phyloP scores from a whole-genome alignment of 2,797 vertebrate species.

The Salarias fasciatus region DNA sequence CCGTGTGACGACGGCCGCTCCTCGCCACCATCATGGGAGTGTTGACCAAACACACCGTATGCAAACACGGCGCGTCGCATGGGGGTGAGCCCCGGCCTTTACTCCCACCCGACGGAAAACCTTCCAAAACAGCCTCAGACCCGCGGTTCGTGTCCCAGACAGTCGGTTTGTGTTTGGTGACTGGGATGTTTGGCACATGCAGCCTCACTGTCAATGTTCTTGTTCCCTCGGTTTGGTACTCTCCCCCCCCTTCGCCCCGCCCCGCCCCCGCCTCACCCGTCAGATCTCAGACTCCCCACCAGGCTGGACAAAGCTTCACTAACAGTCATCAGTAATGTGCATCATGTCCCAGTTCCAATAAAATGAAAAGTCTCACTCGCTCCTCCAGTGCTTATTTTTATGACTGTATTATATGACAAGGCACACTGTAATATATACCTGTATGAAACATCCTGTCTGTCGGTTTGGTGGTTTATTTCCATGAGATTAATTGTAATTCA shows the following conservation, averaged over 20 bases:
- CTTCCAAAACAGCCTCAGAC: constrained; percentile 13
- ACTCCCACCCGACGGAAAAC: constrained; percentile 58
- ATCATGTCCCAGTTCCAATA: constrained; percentile 87
- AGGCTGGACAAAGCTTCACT: constrained; percentile 60
- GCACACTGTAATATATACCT: constrained; percentile 97
- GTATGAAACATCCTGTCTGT: constrained; percentile 92
- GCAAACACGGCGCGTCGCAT: too few relatives aligned
- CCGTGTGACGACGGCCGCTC: constrained; percentile 68
- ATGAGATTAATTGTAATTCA: constrained; percentile 93
- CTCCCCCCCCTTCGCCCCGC: constrained; percentile 51
- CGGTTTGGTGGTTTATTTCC: constrained; percentile 87
- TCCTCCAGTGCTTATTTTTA: constrained; percentile 88
- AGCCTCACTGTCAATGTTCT: constrained; percentile 59
- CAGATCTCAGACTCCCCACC: constrained; percentile 37
- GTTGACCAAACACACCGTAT: constrained; percentile 15
- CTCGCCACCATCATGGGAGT: constrained; percentile 25
- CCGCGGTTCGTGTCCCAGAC: constrained; percentile 41
- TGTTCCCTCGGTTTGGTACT: constrained; percentile 62
- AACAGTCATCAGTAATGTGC: constrained; percentile 82
- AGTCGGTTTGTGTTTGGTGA: constrained; percentile 48
- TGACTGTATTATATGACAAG: constrained; percentile 93
- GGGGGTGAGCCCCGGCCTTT: constrained; percentile 75
- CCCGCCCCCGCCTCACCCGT: constrained; percentile 41
- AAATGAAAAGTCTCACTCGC: constrained; percentile 84
- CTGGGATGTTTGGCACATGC: constrained; percentile 62